A percentile compares a stretch with the other conserved stretches of the same genome.
Evolutionary conservation across 2,888 invertebrate species (phyloP).

Genomic region (Vanessa cardui): DNA sequence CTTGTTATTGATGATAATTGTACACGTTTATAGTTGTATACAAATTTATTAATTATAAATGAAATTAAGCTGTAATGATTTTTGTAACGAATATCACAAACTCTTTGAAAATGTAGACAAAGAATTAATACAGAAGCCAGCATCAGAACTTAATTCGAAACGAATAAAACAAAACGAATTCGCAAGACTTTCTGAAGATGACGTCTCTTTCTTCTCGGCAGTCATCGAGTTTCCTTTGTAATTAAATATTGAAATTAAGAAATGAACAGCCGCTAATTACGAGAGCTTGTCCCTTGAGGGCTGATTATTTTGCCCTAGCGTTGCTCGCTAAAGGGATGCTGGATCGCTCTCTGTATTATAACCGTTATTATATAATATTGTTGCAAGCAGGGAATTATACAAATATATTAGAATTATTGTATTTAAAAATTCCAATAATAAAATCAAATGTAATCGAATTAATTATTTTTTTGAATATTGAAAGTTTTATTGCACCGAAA

Average conservation of each 20-base stretch:
- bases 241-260: conserved; percentile 85
- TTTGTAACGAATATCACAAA: conserved; percentile 4
- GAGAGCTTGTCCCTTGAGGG: conserved; percentile 81
- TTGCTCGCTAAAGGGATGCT: conserved; percentile 72
- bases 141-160: conserved; percentile 61
- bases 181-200: conserved; percentile 75
- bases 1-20: no score
- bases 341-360: conserved; percentile 35
- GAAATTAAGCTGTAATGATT: conserved; percentile 3
- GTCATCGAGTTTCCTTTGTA: conserved; percentile 83
- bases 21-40: no score
- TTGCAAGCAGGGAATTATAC: neutral
- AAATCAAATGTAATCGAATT: neutral
- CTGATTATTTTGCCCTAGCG: conserved; percentile 77
- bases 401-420: conserved; percentile 53
- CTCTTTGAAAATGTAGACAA: conserved; percentile 33
- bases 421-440: conserved; percentile 46
- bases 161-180: conserved; percentile 75
- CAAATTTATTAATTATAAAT: neutral
- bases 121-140: conserved; percentile 60
- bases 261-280: conserved; percentile 84
- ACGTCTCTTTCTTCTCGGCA: conserved; percentile 77
- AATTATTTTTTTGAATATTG: no score
- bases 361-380: neutral
- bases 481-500: no score